Conservation (phyloP, 2,797 vertebrate genomes). For the Phoeniculus purpureus region DNA sequence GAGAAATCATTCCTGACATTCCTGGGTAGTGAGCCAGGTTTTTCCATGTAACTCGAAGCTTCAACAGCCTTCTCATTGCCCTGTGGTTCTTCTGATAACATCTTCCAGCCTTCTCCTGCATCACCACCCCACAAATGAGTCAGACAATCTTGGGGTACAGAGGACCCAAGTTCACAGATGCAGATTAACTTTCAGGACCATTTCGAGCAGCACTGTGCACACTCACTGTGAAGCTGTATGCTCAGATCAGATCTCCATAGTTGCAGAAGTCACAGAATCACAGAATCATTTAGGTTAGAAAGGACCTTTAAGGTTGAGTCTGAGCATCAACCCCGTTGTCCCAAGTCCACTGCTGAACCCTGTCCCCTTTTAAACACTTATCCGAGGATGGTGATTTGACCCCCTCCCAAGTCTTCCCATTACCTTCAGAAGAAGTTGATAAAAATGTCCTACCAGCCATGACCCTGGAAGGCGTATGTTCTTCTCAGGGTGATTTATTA, state of each 20-base stretch:
- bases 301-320: no score
- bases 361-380: no score
- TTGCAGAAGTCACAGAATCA: background rate
- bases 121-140: background rate
- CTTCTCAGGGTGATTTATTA: conserved; percentile 35
- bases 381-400: no score
- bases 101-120: background rate
- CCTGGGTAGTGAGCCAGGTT: background rate
- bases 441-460: background rate
- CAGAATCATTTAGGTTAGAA: no score
- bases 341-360: no score
- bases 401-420: background rate
- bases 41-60: background rate
- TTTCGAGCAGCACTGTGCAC: background rate
- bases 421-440: background rate
- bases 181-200: background rate
- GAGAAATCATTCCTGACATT: background rate
- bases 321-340: no score
- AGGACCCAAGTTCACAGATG: background rate
- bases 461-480: conserved; percentile 49
- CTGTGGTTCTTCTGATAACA: background rate
- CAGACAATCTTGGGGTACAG: background rate
- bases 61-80: background rate
- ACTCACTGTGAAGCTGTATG: background rate
- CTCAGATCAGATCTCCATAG: background rate